Base-by-base conservation (phyloP, 1,140 invertebrate genomes). In the Drosophila hydei region DNA sequence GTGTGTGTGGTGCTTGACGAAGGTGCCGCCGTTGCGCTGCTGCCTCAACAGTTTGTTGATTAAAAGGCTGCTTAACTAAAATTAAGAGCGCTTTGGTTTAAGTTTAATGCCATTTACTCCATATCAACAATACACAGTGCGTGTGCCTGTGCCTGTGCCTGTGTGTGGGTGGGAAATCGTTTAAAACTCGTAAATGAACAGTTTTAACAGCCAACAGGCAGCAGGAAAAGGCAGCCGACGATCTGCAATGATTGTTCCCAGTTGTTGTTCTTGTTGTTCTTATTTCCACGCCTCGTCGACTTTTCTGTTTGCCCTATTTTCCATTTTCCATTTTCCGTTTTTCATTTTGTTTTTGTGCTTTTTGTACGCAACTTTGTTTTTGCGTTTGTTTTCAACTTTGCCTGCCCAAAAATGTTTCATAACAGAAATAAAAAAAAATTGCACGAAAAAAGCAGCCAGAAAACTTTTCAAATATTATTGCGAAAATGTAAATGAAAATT, bases 41-140 rank as follows among this genome's bases (percentile, higher is more conserved):
- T 83, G 72, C 78, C 69, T 88, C 75, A 88, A 79, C 83, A 88
- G 83, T 76, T 88, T 78, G 84, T 79, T 88, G 84, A 88, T 88
- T 88, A 88, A 83, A 88, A 87, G 83, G 72, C 84, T 65, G 72
- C 63, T 75, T 72, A 76, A 75, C 68, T 72, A 72, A 80, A 78
- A 65, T 87, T 48, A 36, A 62, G 65, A 74, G 64, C 54, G 61
- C 63, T 27, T 60, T 43, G 54, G 55, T 56, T 67, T 42, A 64
- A 63, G 58, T 67, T 76, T 42, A 77, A 71, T 62, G 50, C 61
- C 67, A 59, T 54, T 54, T 59, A 55, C 30, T 33, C 2, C 30
- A 33, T 11, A 42, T 16, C 38, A 42, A 42, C 38, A 42, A 42
- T 14, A 42, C 38, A 16, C 30, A 38, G 1, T 38, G 36, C n/a